Evolutionary conservation across 2,888 invertebrate genomes (phyloP).

Genomic region (Pristionchus japonicus): DNA sequence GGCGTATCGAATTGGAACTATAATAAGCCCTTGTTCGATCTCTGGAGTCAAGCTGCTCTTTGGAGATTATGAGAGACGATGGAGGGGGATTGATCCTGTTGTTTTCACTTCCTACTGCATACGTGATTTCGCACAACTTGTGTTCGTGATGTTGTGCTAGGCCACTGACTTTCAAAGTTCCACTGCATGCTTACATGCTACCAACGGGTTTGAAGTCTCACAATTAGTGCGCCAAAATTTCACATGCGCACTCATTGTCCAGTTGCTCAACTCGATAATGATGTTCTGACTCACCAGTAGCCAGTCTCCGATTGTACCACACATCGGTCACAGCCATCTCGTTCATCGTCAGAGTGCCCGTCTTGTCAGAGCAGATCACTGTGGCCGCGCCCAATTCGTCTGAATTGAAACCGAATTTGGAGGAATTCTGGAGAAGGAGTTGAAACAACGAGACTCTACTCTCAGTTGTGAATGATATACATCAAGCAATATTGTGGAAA

Average conservation of each 20-base stretch:
- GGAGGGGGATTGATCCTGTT: not conserved
- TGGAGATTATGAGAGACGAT: not conserved
- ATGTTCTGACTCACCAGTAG: conserved; percentile 50
- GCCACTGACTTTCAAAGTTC: too few relatives aligned
- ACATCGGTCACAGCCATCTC: conserved; percentile 82
- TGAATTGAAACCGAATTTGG: too few relatives aligned
- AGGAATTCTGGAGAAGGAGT: too few relatives aligned
- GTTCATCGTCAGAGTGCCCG: conserved; percentile 96
- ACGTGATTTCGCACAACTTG: not conserved
- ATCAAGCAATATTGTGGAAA: too few relatives aligned
- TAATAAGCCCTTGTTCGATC: not conserved
- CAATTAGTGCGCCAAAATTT: too few relatives aligned
- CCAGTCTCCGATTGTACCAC: conserved; percentile 64
- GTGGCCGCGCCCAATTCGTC: conserved; percentile 88
- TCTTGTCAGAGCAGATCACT: conserved; percentile 96
- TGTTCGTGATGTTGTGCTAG: too few relatives aligned
- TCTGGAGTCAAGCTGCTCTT: not conserved
- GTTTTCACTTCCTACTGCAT: not conserved
- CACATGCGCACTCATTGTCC: too few relatives aligned
- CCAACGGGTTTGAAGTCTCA: too few relatives aligned
- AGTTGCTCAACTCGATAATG: too few relatives aligned
- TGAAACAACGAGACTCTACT: too few relatives aligned
- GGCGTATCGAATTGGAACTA: not conserved
- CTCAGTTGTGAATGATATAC: too few relatives aligned
- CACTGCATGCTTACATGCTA: too few relatives aligned